These are phyloP conservation scores for Lymantria monacha DNA, from an alignment of 2,888 invertebrate genomes.

Conservation along the genomic window DNA sequence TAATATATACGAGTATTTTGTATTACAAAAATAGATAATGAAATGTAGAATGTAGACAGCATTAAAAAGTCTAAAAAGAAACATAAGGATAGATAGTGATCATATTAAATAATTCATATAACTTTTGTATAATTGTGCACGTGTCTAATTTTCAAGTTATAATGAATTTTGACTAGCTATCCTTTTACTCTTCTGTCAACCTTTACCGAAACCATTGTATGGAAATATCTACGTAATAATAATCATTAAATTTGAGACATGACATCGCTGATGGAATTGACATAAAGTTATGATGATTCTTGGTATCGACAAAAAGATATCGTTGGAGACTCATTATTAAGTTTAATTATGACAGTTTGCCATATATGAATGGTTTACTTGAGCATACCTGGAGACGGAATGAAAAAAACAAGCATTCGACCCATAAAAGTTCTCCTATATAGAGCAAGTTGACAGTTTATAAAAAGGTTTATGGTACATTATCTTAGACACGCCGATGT, in stretches of 20 bases:
- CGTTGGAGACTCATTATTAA: slow-evolving; percentile 69
- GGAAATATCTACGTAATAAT: slow-evolving; percentile 37
- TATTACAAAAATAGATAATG: too few relatives aligned
- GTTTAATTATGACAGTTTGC: slow-evolving; percentile 80
- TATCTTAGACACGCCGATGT: slow-evolving; percentile 46
- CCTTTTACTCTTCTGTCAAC: too few relatives aligned
- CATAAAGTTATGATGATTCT: slow-evolving; percentile 74
- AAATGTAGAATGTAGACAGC: too few relatives aligned
- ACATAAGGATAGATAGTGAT: too few relatives aligned
- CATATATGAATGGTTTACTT: slow-evolving; percentile 73
- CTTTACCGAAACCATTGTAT: slow-evolving; percentile 40
- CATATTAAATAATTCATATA: too few relatives aligned
- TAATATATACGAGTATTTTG: too few relatives aligned
- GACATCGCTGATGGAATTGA: slow-evolving; percentile 53
- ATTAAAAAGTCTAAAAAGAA: too few relatives aligned
- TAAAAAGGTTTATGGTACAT: slow-evolving; percentile 58
- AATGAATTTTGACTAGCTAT: too few relatives aligned
- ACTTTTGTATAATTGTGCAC: too few relatives aligned
- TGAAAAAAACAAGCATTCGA: slow-evolving; percentile 59
- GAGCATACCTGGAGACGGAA: slow-evolving; percentile 48
- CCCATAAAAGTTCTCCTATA: slow-evolving; percentile 55
- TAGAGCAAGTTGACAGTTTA: slow-evolving; percentile 58
- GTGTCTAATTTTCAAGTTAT: too few relatives aligned
- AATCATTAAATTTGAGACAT: slow-evolving; percentile 47
- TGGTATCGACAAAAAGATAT: slow-evolving; percentile 64